A percentile compares a stretch with the other conserved stretches of the same genome.
These are phyloP conservation scores for Hozukius guyotensis DNA, from an alignment of 2,797 vertebrate genomes.

Conservation along the genomic window DNA sequence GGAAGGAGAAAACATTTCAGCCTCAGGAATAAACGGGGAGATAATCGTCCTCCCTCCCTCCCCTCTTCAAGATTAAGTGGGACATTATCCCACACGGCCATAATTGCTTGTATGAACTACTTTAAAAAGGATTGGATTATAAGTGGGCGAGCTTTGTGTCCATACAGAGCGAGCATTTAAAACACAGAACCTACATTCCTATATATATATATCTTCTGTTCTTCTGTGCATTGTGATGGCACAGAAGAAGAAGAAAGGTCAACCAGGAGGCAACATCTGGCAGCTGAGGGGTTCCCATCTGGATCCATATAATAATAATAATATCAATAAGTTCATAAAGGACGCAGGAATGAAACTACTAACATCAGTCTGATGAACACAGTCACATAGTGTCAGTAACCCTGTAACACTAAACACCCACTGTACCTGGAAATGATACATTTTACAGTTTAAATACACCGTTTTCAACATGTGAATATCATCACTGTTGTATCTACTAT, in stretches of 20 bases:
- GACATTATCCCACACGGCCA: slow-evolving; percentile 76
- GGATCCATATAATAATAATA: not conserved
- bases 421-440: too few relatives aligned
- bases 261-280: not conserved
- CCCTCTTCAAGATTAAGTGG: slow-evolving; percentile 72
- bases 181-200: slow-evolving; percentile 6
- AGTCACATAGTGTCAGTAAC: too few relatives aligned
- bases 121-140: slow-evolving; percentile 82
- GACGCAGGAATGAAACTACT: not conserved
- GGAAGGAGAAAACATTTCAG: slow-evolving; percentile 64
- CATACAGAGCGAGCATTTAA: slow-evolving; percentile 10
- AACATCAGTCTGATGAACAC: not conserved
- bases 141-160: slow-evolving; percentile 23
- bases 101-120: slow-evolving; percentile 83
- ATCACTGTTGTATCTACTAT: too few relatives aligned
- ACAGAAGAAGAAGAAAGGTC: not conserved
- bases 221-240: not conserved
- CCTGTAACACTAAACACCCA: too few relatives aligned
- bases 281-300: not conserved
- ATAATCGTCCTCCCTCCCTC: slow-evolving; percentile 62
- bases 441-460: too few relatives aligned
- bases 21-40: slow-evolving; percentile 34
- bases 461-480: too few relatives aligned
- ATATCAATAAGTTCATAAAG: not conserved
- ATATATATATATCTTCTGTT: not conserved